Conservation (phyloP, 23 tunicate genomes). For the Trididemnum nubilum region DNA sequence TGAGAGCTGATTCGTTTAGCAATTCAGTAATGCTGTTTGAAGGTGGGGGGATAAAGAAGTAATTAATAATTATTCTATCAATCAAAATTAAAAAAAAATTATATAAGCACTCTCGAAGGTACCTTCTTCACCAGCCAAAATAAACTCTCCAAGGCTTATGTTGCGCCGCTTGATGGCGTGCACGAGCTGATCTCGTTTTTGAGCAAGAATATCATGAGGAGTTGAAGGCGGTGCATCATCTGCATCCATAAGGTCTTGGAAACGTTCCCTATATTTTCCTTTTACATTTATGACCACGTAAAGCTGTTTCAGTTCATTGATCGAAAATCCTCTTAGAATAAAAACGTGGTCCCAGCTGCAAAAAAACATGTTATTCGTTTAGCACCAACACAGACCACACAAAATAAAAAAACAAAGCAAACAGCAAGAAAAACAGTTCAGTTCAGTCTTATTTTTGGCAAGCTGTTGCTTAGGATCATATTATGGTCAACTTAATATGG, state of each 20-base stretch:
- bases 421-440: too few species aligned
- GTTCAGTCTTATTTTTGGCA: too few species aligned
- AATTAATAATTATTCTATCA: too few species aligned
- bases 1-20: too few species aligned
- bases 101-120: too few species aligned
- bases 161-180: slow-evolving; percentile 15
- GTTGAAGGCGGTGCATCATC: not conserved
- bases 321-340: slow-evolving; percentile 21
- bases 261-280: not conserved
- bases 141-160: not conserved
- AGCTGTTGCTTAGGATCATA: too few species aligned
- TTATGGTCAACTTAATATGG: too few species aligned
- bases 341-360: slow-evolving; percentile 43
- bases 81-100: too few species aligned
- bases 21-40: too few species aligned
- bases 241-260: not conserved
- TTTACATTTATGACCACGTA: slow-evolving; percentile 10
- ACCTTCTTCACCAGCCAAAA: slow-evolving; percentile 17
- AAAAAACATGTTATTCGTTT: not conserved
- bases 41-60: too few species aligned
- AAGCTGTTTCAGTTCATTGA: not conserved
- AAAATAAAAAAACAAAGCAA: too few species aligned
- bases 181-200: slow-evolving; percentile 8
- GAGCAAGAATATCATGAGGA: not conserved
- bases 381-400: too few species aligned